Evolutionary conservation across 92 coral and sea anemone genomes (phyloP), one percentile per base, ranked within the genome.

Genomic region (Epizoanthus rinbou): DNA sequence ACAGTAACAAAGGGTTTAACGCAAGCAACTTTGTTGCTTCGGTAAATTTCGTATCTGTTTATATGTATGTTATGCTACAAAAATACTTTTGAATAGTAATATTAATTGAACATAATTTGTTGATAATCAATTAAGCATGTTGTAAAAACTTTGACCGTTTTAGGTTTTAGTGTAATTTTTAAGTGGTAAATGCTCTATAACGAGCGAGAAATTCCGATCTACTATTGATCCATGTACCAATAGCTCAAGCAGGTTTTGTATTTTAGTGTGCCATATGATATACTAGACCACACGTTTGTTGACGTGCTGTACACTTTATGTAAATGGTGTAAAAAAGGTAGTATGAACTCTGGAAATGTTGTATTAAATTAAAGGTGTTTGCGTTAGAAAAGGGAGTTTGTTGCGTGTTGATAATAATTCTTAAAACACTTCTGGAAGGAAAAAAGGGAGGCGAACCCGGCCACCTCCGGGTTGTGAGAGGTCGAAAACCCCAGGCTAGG

Each of bases 361-460:
- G 89, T 91, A 90, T 92, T 92, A 90, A 93, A 87, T 89, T 84
- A 64, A 85, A 89, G 91, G 92, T 93, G 94, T 90, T 85, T 93
- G 83, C 88, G 82, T 78, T 78, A 78, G 2, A 50, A 47, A 8
- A 1, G 14, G 13, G 6, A 8, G 54, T 47, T 47, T 47, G 54
- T 47, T 47, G 54, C 54, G 5, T 37, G 43, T 37, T 37, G 43
- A 37, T 37, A 37, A 37, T 37, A 37, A 6, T 37, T 47, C 8
- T 47, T 8, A 9, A 47, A 11, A 47, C 2, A 37, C 43, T 37
- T 28, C 31, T 28, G 31, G 31, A 28, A 28, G 31, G 31, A 28
- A 28, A 28, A 28, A 28, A 28, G 31, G 31, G 31, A 2, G 31
- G 31, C 31, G 31, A 28, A 28, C 31, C 31, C n/a, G n/a, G n/a